Evolutionary conservation across 1,140 invertebrate species (phyloP), one percentile per base, ranked within the genome.

Genomic region (Belonocnema kinseyi): DNA sequence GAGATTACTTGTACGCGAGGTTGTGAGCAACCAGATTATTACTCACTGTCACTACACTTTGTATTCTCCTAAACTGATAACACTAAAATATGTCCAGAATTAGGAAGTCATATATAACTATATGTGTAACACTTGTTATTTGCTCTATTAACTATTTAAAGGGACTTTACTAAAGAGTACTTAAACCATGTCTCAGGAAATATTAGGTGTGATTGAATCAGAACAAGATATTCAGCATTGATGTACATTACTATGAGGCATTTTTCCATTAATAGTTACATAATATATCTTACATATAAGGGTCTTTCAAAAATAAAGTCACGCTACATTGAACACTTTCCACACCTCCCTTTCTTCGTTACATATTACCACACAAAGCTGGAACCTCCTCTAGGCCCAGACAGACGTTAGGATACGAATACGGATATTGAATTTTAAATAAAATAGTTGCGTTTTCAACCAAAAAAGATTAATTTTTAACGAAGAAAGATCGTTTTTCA

Each of bases 11-110:
- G 14, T 66, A 40, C 26, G 14, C 14, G 40, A 66, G 58, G 33
- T 66, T 66, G 26, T 3, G 61, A 66, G 61, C 61, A 40, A 8
- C 26, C 26, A 54, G n/a, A 16, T 7, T 40, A 66, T 66, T 40
- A 66, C 26, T 66, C 61, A 66, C 16, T 66, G 61, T 66, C 61
- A 66, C 61, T 66, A 46, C 16, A 66, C 61, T 66, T 66, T 66
- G 61, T 33, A 66, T 66, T 40, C 33, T 33, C 26, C 4, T 66
- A 66, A 66, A 66, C 61, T 66, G 61, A 66, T 66, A 66, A 66
- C 6, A 40, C 33, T 66, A 66, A 66, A 66, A 66, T 66, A 66
- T 66, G 61, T 46, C 26, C 17, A 66, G 61, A 66, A 66, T 66
- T 66, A 40, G 61, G 61, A 33, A 40, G 40, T 66, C 40, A 13